Base-by-base conservation (phyloP, 64 coral and sea anemone species). In the Stylophora pistillata region DNA sequence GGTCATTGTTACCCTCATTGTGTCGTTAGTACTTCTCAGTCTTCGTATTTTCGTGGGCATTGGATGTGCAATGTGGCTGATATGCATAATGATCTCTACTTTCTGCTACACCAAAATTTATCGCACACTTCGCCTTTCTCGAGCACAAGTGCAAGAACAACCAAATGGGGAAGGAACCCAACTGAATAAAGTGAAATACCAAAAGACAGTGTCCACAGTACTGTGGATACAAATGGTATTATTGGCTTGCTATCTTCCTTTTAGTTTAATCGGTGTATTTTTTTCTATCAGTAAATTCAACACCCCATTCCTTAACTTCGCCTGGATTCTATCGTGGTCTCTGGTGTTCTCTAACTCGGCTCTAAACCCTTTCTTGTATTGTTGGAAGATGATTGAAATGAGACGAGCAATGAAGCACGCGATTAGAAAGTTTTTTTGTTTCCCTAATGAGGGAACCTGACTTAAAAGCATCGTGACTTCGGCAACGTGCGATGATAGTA, bases 31-130 rank as follows among this genome's bases (percentile, higher is more conserved):
- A n/a, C n/a, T n/a, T 47, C 37, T 47, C 7, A 88, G 70, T 23
- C 30, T 33, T 52, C 53, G 70, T 16, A 17, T 88, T 21, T 88
- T 58, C 28, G 21, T 55, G 3, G 23, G 58, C 14, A 30, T 56
- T 14, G 86, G 58, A 11, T 76, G 31, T 20, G 74, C 74, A 29
- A 56, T 76, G 1, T 54, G 76, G 0, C 21, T 72, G 13, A 1
- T 88, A 9, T 41, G 73, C 66, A 71, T 74, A 14, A 11, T 76
- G 54, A 72, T 53, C 5, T 74, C 86, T 10, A 58, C 86, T 0
- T 88, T 88, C 25, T 74, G 70, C 4, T 76, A 88, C 73, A 75
- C 30, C 23, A 76, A 72, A 76, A 88, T 88, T 71, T 88, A 88
- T 59, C 29, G 86, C 55, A 72, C 59, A 1, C 69, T 88, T 23